phyloP scores from a whole-genome alignment of 2,113 vertebrate species.

The rabbit (Oryctolagus cuniculus) region DNA sequence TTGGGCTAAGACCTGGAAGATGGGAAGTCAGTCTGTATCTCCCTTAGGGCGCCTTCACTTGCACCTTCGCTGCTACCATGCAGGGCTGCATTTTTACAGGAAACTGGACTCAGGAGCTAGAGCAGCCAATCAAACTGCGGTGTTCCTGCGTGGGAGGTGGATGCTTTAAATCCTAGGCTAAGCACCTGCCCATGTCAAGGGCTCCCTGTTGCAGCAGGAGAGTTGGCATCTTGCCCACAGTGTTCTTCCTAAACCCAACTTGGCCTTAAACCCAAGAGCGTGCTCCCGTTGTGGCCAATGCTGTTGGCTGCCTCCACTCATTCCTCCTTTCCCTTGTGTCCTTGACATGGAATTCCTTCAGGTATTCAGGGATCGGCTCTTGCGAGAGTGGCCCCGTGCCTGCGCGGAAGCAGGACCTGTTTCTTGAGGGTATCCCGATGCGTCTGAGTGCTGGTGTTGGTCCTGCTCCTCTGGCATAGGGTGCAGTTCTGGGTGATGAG shows the following conservation, averaged over 20 bases:
- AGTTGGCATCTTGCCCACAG: neutral
- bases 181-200: neutral
- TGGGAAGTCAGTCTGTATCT: too few relatives aligned
- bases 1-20: too few relatives aligned
- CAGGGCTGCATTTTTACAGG: too few relatives aligned
- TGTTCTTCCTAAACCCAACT: neutral
- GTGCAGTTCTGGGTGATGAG: neutral
- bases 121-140: too few relatives aligned
- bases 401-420: neutral
- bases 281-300: neutral
- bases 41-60: too few relatives aligned
- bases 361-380: neutral
- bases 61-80: too few relatives aligned
- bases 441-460: accelerated
- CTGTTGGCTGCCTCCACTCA: neutral
- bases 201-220: neutral
- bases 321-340: neutral
- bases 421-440: neutral
- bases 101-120: too few relatives aligned
- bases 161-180: too few relatives aligned
- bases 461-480: neutral
- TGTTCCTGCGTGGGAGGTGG: too few relatives aligned
- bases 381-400: neutral
- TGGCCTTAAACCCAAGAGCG: neutral
- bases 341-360: neutral